phyloP scores from a whole-genome alignment of 2,113 vertebrate genomes.

The Hippolais icterina region DNA sequence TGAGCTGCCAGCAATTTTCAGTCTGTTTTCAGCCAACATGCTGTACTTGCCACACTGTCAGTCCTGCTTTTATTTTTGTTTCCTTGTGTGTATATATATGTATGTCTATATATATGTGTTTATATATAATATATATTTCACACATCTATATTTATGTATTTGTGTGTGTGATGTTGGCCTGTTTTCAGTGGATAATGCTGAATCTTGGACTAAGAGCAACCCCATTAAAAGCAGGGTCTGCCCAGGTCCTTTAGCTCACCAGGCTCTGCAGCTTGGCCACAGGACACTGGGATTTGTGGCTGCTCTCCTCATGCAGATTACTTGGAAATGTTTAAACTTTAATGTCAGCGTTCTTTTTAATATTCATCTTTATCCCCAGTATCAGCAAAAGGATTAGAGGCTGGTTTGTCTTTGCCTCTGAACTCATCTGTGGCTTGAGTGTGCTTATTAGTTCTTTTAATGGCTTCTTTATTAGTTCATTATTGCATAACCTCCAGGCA shows the following conservation, averaged over 20 bases:
- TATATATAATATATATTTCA: not conserved
- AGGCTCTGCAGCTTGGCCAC: not conserved
- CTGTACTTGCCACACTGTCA: not conserved
- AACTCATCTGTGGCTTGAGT: slow-evolving; percentile 27
- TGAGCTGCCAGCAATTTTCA: not conserved
- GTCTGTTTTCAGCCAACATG: not conserved
- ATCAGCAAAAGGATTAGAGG: slow-evolving; percentile 13
- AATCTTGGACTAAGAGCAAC: not conserved
- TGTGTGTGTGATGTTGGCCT: not conserved
- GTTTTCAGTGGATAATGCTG: not conserved
- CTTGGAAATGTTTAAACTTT: slow-evolving; percentile 24
- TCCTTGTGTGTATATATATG: not conserved
- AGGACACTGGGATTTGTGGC: not conserved
- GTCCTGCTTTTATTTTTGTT: slow-evolving; percentile 3
- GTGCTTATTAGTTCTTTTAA: slow-evolving; percentile 43
- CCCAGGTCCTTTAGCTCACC: not conserved
- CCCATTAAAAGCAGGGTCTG: not conserved
- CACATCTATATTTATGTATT: not conserved
- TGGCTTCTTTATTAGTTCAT: slow-evolving; percentile 44
- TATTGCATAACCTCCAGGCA: slow-evolving; percentile 44
- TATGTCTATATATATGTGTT: not conserved
- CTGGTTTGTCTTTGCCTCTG: slow-evolving; percentile 29
- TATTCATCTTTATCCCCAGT: slow-evolving; percentile 8
- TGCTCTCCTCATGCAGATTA: not conserved
- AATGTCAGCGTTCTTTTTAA: not conserved